Base-by-base conservation (phyloP, 2,113 vertebrate genomes). In the Panurus biarmicus region DNA sequence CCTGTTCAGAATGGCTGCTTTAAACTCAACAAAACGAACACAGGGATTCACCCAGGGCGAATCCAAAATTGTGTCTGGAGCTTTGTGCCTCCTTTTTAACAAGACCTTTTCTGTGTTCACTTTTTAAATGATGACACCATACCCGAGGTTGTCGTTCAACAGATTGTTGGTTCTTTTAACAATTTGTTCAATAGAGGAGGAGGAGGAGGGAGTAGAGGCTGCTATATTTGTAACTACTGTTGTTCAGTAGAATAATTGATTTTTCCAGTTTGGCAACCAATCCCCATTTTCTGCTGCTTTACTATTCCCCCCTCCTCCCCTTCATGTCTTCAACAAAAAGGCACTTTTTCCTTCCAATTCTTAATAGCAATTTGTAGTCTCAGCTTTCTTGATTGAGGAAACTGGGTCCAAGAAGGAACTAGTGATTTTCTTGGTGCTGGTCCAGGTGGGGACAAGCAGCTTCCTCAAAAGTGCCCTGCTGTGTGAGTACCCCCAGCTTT, bases 151-250 rank as follows among this genome's bases (percentile, higher is more conserved):
- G 93, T 95, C 40, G 45, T 94, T 97, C 96, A 96, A 95, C 95
- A 96, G 96, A 94, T 95, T 97, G 93, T 93, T 93, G 90, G 72
- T 94, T 95, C 87, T 96, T 96, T 97, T 95, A 95, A 95, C 94
- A 97, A 94, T 92, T 95, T 97, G 95, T 95, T 97, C 95, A 88
- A 95, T 95, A 90, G 82, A 93, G 84, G 95, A 95, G 93, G 95
- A 92, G 94, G 93, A 93, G 95, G 95, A 94, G 94, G 91, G 79
- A 95, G 86, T 67, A 83, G 85, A 96, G 48, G 91, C 90, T 96
- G 92, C 91, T 97, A 96, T 95, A 95, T 97, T 95, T 96, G 93
- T 94, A 92, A 78, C 87, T 94, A 88, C 90, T 86, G 71, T 96
- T 96, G 82, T 96, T 96, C 83, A 81, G 91, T 67, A 94, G 82